Evolutionary conservation across 2,797 vertebrate species (phyloP).

Genomic region (Peromyscus melanophrys): DNA sequence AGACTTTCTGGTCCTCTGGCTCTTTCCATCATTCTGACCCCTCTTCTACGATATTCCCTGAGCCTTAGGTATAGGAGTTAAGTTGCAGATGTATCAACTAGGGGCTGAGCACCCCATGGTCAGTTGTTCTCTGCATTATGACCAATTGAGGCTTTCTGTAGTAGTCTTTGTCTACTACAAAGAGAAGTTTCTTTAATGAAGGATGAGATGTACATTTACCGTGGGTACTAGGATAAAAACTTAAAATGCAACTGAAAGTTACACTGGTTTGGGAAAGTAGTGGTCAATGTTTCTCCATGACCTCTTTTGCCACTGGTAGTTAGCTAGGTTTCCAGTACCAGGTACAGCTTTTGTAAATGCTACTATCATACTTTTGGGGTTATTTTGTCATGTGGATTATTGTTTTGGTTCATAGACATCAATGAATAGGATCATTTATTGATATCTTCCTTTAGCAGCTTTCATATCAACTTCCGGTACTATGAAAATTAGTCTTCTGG

Average conservation of each 20-base stretch:
- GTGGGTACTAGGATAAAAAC: neutral
- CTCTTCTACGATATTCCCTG: too few relatives aligned
- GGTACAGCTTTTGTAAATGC: neutral
- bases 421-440: neutral
- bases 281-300: neutral
- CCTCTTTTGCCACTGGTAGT: neutral
- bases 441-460: neutral
- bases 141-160: neutral
- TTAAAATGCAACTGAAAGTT: neutral
- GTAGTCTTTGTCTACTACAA: neutral
- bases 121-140: neutral
- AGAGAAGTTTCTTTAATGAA: neutral
- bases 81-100: neutral
- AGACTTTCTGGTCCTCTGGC: neutral
- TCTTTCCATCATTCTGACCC: neutral
- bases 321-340: neutral
- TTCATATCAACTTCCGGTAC: neutral
- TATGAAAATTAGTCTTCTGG: neutral
- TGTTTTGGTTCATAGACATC: neutral
- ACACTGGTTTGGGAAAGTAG: neutral
- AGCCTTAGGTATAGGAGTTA: neutral
- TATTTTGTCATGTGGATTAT: neutral
- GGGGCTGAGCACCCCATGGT: neutral
- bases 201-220: neutral
- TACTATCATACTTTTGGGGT: neutral